Base-by-base conservation (phyloP, 1,140 invertebrate genomes). In the Macrosteles quadrilineatus region DNA sequence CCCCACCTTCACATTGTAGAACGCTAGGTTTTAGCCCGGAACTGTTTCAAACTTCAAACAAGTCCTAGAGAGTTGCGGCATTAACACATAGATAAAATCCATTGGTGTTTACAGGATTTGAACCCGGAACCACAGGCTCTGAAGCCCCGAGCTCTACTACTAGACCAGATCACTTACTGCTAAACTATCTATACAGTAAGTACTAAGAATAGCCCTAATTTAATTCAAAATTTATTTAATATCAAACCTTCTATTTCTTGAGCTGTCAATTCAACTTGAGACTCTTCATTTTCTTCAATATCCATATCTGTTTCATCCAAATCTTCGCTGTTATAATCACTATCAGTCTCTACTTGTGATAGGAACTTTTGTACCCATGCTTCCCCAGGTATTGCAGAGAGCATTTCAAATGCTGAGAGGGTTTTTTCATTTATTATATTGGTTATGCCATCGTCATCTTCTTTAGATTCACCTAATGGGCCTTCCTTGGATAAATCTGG, bases 161-260 rank as follows among this genome's bases (percentile, higher is more conserved):
- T n/a, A n/a, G n/a, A n/a, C n/a, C n/a, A n/a, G n/a, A n/a, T n/a
- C n/a, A n/a, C n/a, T n/a, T n/a, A n/a, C n/a, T n/a, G n/a, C n/a
- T n/a, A n/a, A n/a, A n/a, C n/a, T n/a, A n/a, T n/a, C n/a, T n/a
- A n/a, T n/a, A n/a, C n/a, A n/a, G n/a, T n/a, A n/a, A n/a, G n/a
- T n/a, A n/a, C n/a, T n/a, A n/a, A n/a, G n/a, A n/a, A n/a, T n/a
- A n/a, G n/a, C n/a, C n/a, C n/a, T n/a, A n/a, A n/a, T n/a, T n/a
- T n/a, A n/a, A n/a, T n/a, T 53, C n/a, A 53, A 19, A 19, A 25
- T 70, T 76, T 87, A 4, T 19, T 19, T 4, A 2, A 43, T 11
- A 36, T 25, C 36, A 64, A 43, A 66, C 87, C 85, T 85, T 89
- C 86, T 76, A 84, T 80, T 75, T 89, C 80, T 76, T 87, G 83